Evolutionary conservation across 2,888 invertebrate genomes (phyloP).

Genomic region (Tipula unca): DNA sequence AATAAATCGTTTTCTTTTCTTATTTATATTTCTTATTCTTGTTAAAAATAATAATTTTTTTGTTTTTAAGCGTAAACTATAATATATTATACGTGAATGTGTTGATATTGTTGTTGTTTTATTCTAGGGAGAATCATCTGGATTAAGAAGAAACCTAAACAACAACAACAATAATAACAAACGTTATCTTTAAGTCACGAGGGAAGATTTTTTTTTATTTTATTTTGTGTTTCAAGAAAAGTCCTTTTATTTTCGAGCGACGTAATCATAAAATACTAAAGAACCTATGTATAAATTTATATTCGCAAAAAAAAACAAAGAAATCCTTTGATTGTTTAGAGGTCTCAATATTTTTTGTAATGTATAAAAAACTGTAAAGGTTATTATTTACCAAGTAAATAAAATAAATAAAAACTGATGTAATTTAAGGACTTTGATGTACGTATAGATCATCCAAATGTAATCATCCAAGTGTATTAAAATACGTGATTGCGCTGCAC

Average conservation of each 20-base stretch:
- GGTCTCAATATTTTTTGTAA: not conserved
- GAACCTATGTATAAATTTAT: not conserved
- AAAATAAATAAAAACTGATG: not conserved
- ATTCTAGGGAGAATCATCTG: not conserved
- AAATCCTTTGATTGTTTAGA: not conserved
- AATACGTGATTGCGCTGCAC: not conserved
- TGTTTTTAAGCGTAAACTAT: not conserved
- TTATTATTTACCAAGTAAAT: not conserved
- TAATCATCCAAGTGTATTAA: not conserved
- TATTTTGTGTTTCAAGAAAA: not conserved
- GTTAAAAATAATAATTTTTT: not conserved
- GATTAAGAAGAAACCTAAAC: not conserved
- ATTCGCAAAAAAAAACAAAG: not conserved
- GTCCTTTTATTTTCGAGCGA: not conserved
- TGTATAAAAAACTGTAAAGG: no score
- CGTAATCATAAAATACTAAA: not conserved
- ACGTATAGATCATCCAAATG: not conserved
- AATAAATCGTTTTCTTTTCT: not conserved
- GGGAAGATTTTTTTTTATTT: not conserved
- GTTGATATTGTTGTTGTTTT: not conserved
- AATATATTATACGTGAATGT: not conserved
- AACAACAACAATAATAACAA: not conserved
- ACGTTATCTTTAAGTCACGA: not conserved
- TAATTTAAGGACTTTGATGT: not conserved
- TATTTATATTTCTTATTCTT: not conserved